Evolutionary conservation across 2,113 vertebrate genomes (phyloP).

Genomic region (Cryptomyrus ogoouensis): DNA sequence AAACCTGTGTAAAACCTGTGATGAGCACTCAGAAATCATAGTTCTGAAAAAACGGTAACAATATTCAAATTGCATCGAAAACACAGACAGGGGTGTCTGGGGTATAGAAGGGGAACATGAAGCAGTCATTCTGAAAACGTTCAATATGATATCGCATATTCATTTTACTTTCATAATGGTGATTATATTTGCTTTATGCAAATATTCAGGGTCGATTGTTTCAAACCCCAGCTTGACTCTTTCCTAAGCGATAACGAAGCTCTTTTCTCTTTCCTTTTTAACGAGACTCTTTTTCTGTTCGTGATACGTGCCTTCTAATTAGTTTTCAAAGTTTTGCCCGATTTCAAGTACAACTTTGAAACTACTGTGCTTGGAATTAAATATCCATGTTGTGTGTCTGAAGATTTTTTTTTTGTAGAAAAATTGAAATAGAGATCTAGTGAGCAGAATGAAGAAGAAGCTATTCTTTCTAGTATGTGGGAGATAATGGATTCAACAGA

Average conservation of each 20-base stretch:
- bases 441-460: constrained; percentile 25
- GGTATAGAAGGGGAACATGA: not conserved
- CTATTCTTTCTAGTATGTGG: not conserved
- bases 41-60: not conserved
- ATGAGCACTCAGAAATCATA: not conserved
- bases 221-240: constrained; percentile 49
- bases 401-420: constrained; percentile 32
- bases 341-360: constrained; percentile 38
- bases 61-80: not conserved
- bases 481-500: not conserved
- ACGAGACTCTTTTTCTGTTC: constrained; percentile 51
- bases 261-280: constrained; percentile 46
- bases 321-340: constrained; percentile 43
- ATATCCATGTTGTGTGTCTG: constrained; percentile 32
- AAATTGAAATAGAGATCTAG: constrained; percentile 30
- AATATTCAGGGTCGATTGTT: constrained; percentile 52
- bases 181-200: constrained; percentile 44
- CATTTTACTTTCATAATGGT: constrained; percentile 58
- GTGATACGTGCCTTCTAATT: constrained; percentile 42
- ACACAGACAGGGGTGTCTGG: not conserved
- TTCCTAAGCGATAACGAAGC: constrained; percentile 44
- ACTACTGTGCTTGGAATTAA: constrained; percentile 35
- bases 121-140: constrained; percentile 22
- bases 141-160: constrained; percentile 54
- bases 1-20: not conserved